A percentile compares a stretch with the other conserved stretches of the same genome.
Conservation (phyloP, 2,888 invertebrate species). For the Thelaira solivaga region DNA sequence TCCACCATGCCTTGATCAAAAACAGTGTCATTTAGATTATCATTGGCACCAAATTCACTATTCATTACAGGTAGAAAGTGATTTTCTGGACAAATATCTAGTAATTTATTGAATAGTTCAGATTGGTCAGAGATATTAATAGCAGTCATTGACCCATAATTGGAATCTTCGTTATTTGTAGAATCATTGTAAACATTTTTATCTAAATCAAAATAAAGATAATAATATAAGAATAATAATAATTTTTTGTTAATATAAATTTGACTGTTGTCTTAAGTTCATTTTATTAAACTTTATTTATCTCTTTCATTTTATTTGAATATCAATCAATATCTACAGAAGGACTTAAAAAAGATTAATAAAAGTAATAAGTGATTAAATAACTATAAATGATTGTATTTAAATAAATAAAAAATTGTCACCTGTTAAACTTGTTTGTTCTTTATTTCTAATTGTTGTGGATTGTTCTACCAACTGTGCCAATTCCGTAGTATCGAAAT, state of each 20-base stretch:
- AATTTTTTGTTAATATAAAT: neutral
- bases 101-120: slow-evolving; percentile 52
- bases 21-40: slow-evolving; percentile 1
- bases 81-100: slow-evolving; percentile 41
- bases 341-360: too few species aligned
- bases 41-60: neutral
- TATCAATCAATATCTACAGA: too few species aligned
- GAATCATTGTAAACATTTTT: neutral
- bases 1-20: slow-evolving; percentile 5
- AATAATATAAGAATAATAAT: too few species aligned
- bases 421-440: slow-evolving; percentile 6
- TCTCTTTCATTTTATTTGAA: too few species aligned
- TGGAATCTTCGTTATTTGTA: slow-evolving; percentile 27
- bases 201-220: slow-evolving; percentile 27
- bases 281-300: neutral
- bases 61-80: neutral
- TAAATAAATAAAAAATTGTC: neutral
- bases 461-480: slow-evolving; percentile 4
- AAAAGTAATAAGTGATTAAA: too few species aligned
- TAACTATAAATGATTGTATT: too few species aligned
- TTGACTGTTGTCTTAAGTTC: too few species aligned
- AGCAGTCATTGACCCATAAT: slow-evolving; percentile 27
- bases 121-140: neutral
- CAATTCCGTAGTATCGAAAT: slow-evolving; percentile 48
- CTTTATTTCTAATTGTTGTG: neutral